A percentile compares a stretch with the other conserved stretches of the same genome.
Conservation (phyloP, 2,888 invertebrate species). For the Hydropsyche betteni region DNA sequence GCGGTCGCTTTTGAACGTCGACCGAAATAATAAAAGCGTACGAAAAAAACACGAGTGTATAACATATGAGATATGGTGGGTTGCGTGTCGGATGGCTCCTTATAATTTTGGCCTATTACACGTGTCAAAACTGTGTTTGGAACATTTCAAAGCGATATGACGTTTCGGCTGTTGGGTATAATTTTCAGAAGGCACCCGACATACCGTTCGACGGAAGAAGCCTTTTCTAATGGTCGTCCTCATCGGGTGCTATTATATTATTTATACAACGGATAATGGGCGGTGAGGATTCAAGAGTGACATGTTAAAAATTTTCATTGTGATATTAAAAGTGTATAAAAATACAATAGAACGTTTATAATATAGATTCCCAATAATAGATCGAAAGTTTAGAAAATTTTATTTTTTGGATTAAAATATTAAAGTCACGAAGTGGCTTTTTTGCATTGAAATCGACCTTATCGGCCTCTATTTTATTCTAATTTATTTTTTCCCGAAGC, state of each 20-base stretch:
- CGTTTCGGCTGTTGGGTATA: conserved; percentile 42
- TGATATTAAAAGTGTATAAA: not conserved
- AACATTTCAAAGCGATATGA: conserved; percentile 45
- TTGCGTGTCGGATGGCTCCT: conserved; percentile 8
- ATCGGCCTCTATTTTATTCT: conserved; percentile 12
- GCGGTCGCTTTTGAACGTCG: not conserved
- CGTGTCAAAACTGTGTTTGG: conserved; percentile 43
- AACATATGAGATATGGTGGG: not conserved
- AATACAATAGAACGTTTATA: too few species aligned
- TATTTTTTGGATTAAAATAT: too few species aligned
- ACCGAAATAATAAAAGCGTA: not conserved
- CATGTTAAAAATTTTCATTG: conserved; percentile 32
- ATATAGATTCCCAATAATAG: too few species aligned
- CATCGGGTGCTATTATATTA: conserved; percentile 31
- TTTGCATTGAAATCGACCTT: not conserved
- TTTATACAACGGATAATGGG: conserved; percentile 36
- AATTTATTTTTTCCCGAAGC: not conserved
- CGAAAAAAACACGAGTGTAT: not conserved
- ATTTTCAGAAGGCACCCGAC: conserved; percentile 39
- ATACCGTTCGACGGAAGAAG: conserved; percentile 19
- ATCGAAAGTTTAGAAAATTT: too few species aligned
- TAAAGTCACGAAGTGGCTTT: conserved; percentile 5
- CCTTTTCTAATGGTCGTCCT: conserved; percentile 32
- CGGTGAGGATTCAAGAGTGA: conserved; percentile 38
- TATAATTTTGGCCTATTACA: conserved; percentile 44